Evolutionary conservation across 2,888 invertebrate species (phyloP).

Genomic region (Sphaerophoria rueppellii): DNA sequence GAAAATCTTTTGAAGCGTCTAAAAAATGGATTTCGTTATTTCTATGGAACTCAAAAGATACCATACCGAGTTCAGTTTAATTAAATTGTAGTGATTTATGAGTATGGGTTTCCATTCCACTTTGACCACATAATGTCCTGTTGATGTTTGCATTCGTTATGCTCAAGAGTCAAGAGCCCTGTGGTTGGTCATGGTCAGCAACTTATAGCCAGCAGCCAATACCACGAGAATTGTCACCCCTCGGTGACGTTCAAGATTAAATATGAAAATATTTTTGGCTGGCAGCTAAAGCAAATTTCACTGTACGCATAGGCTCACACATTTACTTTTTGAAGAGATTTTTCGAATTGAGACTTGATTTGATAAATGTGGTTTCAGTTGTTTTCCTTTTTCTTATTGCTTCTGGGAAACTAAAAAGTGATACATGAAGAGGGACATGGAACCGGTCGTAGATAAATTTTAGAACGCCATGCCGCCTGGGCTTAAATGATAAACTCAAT

Average conservation of each 20-base stretch:
- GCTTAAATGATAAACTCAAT: too few relatives aligned
- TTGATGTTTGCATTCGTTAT: slow-evolving; percentile 35
- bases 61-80: slow-evolving; percentile 66
- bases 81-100: slow-evolving; percentile 68
- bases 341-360: slow-evolving; percentile 51
- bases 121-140: neutral
- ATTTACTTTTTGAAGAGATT: slow-evolving; percentile 30
- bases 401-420: too few relatives aligned
- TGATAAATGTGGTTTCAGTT: slow-evolving; percentile 41
- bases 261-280: slow-evolving; percentile 46
- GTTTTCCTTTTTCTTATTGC: too few relatives aligned
- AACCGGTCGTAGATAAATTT: too few relatives aligned
- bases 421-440: too few relatives aligned
- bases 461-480: too few relatives aligned
- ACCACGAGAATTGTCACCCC: slow-evolving; percentile 41
- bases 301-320: slow-evolving; percentile 29
- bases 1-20: slow-evolving; percentile 56
- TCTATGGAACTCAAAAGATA: slow-evolving; percentile 58
- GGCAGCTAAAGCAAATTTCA: slow-evolving; percentile 31
- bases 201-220: neutral
- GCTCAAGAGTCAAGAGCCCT: slow-evolving; percentile 15
- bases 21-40: slow-evolving; percentile 50
- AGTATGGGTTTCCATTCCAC: slow-evolving; percentile 34
- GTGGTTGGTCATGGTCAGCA: slow-evolving; percentile 3
- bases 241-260: slow-evolving; percentile 54